These are phyloP conservation scores for Agonopterix arenella DNA, from an alignment of 2,888 invertebrate genomes.

Conservation along the genomic window DNA sequence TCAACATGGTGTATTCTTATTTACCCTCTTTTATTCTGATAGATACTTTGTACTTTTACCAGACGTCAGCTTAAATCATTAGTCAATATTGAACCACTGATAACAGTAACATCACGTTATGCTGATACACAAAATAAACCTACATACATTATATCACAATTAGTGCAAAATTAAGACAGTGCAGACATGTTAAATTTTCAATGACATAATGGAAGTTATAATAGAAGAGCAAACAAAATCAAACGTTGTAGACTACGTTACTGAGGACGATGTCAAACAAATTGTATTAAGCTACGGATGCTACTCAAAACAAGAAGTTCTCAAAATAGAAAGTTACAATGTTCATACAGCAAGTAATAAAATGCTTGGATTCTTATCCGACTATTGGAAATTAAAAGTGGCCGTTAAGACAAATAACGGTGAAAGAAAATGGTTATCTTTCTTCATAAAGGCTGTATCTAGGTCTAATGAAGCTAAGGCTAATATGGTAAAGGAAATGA, in stretches of 20 bases:
- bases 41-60: too few relatives aligned
- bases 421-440: conserved; percentile 28
- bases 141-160: too few relatives aligned
- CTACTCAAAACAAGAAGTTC: conserved; percentile 15
- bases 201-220: too few relatives aligned
- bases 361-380: conserved; percentile 63
- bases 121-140: too few relatives aligned
- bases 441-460: conserved; percentile 57
- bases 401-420: conserved; percentile 18
- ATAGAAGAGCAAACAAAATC: too few relatives aligned
- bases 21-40: too few relatives aligned
- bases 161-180: too few relatives aligned
- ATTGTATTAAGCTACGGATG: conserved; percentile 34
- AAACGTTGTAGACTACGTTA: conserved; percentile 19
- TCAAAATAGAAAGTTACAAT: conserved; percentile 28
- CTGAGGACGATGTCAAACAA: conserved; percentile 35
- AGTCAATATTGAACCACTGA: too few relatives aligned
- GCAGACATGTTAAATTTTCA: too few relatives aligned
- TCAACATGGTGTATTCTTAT: too few relatives aligned
- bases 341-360: conserved; percentile 50
- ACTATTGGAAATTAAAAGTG: conserved; percentile 58
- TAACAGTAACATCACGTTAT: too few relatives aligned
- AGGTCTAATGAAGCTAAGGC: conserved; percentile 54
- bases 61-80: too few relatives aligned
- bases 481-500: conserved; percentile 47